Conservation (phyloP, 2,888 invertebrate species). For the Parasteatoda lunata region DNA sequence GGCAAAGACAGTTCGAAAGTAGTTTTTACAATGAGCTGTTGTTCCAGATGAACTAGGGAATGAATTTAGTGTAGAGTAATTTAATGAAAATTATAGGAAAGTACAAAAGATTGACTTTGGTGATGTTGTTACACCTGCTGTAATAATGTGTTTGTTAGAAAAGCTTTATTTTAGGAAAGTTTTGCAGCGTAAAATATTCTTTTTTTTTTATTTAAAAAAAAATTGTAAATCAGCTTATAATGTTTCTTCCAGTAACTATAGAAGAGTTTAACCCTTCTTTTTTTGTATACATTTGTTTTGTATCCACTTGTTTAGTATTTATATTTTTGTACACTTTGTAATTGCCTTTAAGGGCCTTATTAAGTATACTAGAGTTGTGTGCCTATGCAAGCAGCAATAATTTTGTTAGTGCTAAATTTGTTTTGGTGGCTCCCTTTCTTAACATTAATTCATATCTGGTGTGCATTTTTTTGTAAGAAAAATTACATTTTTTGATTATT, state of each 20-base stretch:
- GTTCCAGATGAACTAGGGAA: background rate
- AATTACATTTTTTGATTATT: too few species aligned
- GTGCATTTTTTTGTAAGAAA: too few species aligned
- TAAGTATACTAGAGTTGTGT: background rate
- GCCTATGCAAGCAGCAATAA: constrained; percentile 19
- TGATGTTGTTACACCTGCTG: background rate
- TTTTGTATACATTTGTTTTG: constrained; percentile 3
- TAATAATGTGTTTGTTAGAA: constrained; percentile 1
- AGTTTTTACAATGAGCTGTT: background rate
- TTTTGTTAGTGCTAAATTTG: background rate
- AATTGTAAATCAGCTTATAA: constrained; percentile 4
- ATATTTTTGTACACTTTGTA: constrained; percentile 27
- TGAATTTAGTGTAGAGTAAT: background rate
- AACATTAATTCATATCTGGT: too few species aligned
- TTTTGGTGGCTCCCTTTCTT: too few species aligned
- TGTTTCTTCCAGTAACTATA: background rate
- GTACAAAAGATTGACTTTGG: background rate
- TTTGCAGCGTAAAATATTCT: constrained; percentile 1
- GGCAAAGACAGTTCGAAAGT: background rate
- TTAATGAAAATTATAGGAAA: background rate
- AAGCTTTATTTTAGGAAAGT: background rate
- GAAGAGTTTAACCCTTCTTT: constrained; percentile 8
- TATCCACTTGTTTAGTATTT: constrained; percentile 8
- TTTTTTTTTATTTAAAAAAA: background rate
- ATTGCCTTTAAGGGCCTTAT: constrained; percentile 1